These are phyloP conservation scores for Ailuropoda melanoleuca DNA, from an alignment of 2,113 vertebrate genomes.

Conservation along the genomic window DNA sequence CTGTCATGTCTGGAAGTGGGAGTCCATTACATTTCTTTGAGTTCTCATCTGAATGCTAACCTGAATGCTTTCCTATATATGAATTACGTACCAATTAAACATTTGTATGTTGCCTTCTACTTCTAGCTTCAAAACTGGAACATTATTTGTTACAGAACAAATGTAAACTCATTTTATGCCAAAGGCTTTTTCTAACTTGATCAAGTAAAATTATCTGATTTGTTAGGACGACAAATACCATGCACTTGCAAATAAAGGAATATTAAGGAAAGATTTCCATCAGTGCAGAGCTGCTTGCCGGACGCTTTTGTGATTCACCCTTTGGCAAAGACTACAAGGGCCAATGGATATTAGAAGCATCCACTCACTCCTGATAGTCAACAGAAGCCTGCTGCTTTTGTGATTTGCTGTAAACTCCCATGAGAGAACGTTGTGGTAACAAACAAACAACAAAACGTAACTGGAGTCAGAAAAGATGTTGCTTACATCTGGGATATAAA, in stretches of 20 bases:
- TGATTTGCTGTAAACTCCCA: background rate
- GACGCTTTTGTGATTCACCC: background rate
- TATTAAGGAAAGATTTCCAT: background rate
- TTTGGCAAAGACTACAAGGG: background rate
- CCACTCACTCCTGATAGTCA: background rate
- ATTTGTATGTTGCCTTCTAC: background rate
- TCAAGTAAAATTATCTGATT: background rate
- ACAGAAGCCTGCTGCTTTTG: background rate
- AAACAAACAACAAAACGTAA: conserved; percentile 35
- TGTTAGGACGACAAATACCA: background rate
- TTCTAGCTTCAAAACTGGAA: background rate
- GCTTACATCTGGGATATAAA: conserved; percentile 63
- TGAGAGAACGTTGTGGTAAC: conserved; percentile 24
- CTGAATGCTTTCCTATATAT: background rate
- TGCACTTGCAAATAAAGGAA: background rate
- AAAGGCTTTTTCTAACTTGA: background rate
- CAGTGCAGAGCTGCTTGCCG: background rate
- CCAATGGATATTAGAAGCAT: background rate
- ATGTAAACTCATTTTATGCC: conserved; percentile 7
- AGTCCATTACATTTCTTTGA: background rate
- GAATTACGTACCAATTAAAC: background rate
- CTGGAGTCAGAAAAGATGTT: conserved; percentile 37
- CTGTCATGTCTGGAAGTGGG: background rate
- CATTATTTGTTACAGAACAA: background rate
- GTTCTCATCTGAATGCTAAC: background rate